Evolutionary conservation across 1,140 invertebrate species (phyloP).

Genomic region (Ceratitis capitata): DNA sequence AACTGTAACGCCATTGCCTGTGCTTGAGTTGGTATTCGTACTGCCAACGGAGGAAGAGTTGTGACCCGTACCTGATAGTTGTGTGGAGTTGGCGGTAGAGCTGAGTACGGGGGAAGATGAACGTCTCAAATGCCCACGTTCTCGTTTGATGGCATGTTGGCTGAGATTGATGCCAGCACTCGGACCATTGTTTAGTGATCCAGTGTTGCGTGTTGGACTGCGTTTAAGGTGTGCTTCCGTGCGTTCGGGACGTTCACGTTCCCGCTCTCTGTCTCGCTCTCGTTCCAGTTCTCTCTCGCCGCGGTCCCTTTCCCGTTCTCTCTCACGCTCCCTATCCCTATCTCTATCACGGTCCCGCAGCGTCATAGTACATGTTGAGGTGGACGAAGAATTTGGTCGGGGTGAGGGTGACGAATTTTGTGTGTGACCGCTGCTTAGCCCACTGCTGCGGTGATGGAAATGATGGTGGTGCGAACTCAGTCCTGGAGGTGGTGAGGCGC

Average conservation of each 20-base stretch:
- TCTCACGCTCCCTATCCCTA: constrained; percentile 37
- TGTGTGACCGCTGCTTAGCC: neutral
- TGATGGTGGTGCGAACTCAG: constrained; percentile 39
- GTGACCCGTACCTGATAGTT: neutral
- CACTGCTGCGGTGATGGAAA: constrained; percentile 24
- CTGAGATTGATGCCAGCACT: constrained; percentile 41
- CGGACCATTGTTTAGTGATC: constrained; percentile 38
- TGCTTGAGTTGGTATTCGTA: constrained; percentile 45
- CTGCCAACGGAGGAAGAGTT: neutral
- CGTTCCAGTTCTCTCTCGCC: constrained; percentile 45
- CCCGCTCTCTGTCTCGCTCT: constrained; percentile 31
- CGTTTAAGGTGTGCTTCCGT: constrained; percentile 40
- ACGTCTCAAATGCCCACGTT: constrained; percentile 45
- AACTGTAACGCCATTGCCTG: constrained; percentile 42
- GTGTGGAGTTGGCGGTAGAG: neutral
- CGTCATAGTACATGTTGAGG: constrained; percentile 51
- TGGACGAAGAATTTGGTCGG: constrained; percentile 48
- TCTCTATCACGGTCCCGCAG: constrained; percentile 48
- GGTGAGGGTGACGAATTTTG: constrained; percentile 49
- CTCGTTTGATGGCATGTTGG: constrained; percentile 29
- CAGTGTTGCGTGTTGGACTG: neutral
- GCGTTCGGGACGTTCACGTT: constrained; percentile 35
- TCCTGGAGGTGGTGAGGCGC: constrained; percentile 1
- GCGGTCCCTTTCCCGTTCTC: constrained; percentile 42
- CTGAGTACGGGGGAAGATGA: constrained; percentile 49